phyloP scores from a whole-genome alignment of 92 coral and sea anemone species.

The Parazoanthus swiftii region DNA sequence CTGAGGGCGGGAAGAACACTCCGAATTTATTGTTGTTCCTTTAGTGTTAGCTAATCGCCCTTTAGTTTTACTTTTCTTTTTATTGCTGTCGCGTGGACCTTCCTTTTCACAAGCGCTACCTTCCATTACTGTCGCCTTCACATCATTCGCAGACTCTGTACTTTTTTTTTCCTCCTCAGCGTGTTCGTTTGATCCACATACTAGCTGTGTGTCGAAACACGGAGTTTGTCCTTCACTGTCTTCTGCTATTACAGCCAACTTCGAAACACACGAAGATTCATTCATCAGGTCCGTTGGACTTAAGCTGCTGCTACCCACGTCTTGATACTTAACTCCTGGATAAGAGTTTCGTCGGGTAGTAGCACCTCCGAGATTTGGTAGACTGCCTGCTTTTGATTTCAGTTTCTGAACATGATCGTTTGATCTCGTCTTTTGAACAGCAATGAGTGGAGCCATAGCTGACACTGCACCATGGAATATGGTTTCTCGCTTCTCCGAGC shows the following conservation, averaged over 20 bases:
- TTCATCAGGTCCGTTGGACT: background rate
- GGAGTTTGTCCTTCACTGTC: constrained; percentile 14
- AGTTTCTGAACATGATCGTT: background rate
- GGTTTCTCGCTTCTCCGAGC: constrained; percentile 39
- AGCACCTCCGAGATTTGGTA: constrained; percentile 27
- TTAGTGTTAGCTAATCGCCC: background rate
- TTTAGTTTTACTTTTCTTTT: background rate
- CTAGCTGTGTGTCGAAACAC: constrained; percentile 5
- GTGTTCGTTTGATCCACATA: background rate
- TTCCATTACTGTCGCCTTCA: background rate
- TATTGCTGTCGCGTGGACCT: background rate
- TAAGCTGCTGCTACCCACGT: background rate
- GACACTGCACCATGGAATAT: constrained; percentile 20
- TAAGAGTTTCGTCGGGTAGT: constrained; percentile 21
- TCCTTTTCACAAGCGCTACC: background rate
- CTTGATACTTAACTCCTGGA: constrained; percentile 20
- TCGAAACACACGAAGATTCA: background rate
- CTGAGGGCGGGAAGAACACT: background rate
- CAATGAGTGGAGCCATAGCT: constrained; percentile 43
- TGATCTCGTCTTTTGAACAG: constrained; percentile 22
- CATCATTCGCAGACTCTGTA: background rate
- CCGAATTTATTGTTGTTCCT: background rate
- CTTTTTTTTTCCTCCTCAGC: background rate
- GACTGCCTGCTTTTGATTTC: constrained; percentile 22
- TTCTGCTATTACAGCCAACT: constrained; percentile 12